A percentile compares a stretch with the other conserved stretches of the same genome.
Conservation (phyloP, 2,113 vertebrate species). For the Saccopteryx leptura region DNA sequence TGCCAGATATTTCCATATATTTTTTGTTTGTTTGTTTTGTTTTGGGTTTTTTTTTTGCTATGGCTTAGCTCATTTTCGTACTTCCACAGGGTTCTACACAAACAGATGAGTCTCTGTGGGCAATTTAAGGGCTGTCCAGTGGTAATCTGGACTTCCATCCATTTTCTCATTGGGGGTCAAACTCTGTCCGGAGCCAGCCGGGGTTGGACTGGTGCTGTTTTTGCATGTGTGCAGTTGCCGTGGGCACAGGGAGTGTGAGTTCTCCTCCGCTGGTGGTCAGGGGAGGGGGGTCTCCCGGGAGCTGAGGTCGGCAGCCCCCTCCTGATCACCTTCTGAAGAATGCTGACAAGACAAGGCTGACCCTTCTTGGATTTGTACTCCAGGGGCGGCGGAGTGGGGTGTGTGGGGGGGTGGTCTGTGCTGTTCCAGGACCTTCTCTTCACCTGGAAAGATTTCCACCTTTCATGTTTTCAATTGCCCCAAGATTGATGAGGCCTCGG, state of each 20-base stretch:
- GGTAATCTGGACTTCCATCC: too few species aligned
- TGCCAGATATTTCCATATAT: not conserved
- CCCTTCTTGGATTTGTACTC: not conserved
- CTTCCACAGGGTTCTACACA: not conserved
- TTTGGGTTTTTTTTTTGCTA: not conserved
- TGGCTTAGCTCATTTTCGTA: not conserved
- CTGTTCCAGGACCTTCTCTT: not conserved
- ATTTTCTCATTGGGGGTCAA: not conserved
- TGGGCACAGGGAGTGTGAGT: too few species aligned
- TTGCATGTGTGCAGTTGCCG: not conserved
- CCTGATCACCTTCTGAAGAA: not conserved
- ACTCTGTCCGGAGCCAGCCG: not conserved
- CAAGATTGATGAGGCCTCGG: not conserved
- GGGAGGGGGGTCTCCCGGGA: too few species aligned
- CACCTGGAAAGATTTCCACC: not conserved
- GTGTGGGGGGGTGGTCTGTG: not conserved
- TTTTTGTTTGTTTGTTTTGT: too few species aligned
- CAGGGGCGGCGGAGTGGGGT: too few species aligned
- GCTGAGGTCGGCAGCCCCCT: not conserved
- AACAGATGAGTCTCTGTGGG: not conserved
- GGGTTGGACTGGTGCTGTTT: too few species aligned
- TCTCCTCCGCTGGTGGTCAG: rapidly evolving
- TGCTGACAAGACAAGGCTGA: not conserved
- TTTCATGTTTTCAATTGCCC: conserved; percentile 1
- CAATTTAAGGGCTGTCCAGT: too few species aligned